These are phyloP conservation scores for Caloenas nicobarica DNA, from an alignment of 2,113 vertebrate species.

Conservation along the genomic window DNA sequence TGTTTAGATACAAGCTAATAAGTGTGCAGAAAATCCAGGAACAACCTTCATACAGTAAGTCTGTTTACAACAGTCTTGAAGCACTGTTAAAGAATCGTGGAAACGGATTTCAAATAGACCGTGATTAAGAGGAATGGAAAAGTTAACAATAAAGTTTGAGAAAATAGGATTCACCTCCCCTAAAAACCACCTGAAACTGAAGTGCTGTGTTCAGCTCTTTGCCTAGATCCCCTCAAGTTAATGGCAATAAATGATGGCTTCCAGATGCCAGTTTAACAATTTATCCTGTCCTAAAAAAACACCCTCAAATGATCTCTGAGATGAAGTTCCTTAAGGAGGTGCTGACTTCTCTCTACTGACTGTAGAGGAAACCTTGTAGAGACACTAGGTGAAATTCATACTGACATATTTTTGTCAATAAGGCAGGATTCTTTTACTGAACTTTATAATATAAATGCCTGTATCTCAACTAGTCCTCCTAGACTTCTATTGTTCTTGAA, in stretches of 20 bases:
- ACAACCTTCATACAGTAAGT: background rate
- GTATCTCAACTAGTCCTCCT: background rate
- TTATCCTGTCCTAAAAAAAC: background rate
- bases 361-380: background rate
- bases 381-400: background rate
- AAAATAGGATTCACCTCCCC: background rate
- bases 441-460: background rate
- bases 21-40: background rate
- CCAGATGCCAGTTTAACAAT: background rate
- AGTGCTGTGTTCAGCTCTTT: background rate
- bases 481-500: background rate
- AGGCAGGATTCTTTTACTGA: background rate
- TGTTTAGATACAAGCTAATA: background rate
- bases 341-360: background rate
- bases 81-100: background rate
- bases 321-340: background rate
- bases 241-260: background rate
- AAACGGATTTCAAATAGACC: background rate
- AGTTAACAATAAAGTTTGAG: background rate
- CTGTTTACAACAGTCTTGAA: background rate
- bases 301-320: background rate
- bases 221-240: background rate
- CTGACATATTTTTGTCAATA: background rate
- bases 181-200: background rate
- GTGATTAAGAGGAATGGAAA: background rate